phyloP scores from a whole-genome alignment of 1,140 invertebrate species.

The Leguminivora glycinivorella region DNA sequence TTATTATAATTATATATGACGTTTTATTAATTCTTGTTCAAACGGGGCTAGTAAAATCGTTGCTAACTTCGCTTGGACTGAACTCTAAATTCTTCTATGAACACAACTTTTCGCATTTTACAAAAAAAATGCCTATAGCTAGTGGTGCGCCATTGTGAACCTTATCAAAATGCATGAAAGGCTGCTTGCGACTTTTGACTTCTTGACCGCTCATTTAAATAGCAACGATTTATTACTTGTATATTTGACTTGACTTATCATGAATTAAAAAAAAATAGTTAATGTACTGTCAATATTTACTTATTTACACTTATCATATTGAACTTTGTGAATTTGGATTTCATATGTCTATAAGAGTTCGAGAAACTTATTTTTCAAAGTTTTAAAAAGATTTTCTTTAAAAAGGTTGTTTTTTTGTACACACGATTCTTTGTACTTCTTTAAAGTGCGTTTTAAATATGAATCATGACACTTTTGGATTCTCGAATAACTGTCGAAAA shows the following conservation, averaged over 20 bases:
- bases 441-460: background rate
- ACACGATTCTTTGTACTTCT: background rate
- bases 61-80: no score
- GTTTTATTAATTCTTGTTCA: no score
- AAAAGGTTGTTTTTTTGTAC: background rate
- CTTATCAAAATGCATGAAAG: no score
- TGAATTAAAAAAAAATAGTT: background rate
- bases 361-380: background rate
- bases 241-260: background rate
- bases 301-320: background rate
- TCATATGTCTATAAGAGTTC: background rate
- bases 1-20: no score
- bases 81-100: no score
- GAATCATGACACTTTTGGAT: background rate
- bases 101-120: no score
- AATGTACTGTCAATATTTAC: slow-evolving; percentile 6
- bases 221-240: background rate
- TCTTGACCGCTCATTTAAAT: no score
- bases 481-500: background rate
- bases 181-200: no score
- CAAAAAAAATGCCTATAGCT: no score
- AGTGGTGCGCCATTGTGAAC: no score
- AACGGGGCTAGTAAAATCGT: no score
- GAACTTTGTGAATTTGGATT: background rate
- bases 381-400: background rate